Evolutionary conservation across 2,888 invertebrate genomes (phyloP), one percentile per base, ranked within the genome.

Genomic region (Gibbula magus): DNA sequence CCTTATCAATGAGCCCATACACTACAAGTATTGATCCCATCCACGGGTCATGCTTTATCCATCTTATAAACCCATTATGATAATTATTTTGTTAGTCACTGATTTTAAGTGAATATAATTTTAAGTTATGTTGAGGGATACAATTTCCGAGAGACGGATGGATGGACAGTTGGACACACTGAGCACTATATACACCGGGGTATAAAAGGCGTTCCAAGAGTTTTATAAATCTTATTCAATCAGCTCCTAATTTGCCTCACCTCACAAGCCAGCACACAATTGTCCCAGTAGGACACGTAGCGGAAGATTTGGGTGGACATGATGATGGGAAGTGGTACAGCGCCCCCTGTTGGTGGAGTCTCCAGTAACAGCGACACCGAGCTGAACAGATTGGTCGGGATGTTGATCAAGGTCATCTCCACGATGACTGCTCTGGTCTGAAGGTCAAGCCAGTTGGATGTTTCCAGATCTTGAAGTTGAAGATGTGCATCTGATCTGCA

Each of bases 181-280:
- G n/a, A n/a, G n/a, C n/a, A n/a, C n/a, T n/a, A n/a, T n/a, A n/a
- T n/a, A n/a, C n/a, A n/a, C n/a, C n/a, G n/a, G n/a, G n/a, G n/a
- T n/a, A n/a, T n/a, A n/a, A n/a, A n/a, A n/a, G n/a, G n/a, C n/a
- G n/a, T n/a, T n/a, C n/a, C n/a, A n/a, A n/a, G n/a, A n/a, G n/a
- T n/a, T n/a, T n/a, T n/a, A n/a, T n/a, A n/a, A n/a, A 45, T 13
- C 5, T 45, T 1, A 10, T 45, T 4, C 13, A 1, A 8, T 4
- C 13, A 5, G 1, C 13, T 13, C 10, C 45, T 45, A 1, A 8
- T 32, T 13, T 2, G 1, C 76, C 83, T 82, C 81, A 92, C 92
- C 89, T 92, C 92, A 83, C 89, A 91, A n/a, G 89, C 89, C 61
- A 92, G 84, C 0, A 92, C 81, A 70, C 90, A 83, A 78, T 91